These are phyloP conservation scores for Hartigia nigra DNA, from an alignment of 2,888 invertebrate genomes.

Conservation along the genomic window DNA sequence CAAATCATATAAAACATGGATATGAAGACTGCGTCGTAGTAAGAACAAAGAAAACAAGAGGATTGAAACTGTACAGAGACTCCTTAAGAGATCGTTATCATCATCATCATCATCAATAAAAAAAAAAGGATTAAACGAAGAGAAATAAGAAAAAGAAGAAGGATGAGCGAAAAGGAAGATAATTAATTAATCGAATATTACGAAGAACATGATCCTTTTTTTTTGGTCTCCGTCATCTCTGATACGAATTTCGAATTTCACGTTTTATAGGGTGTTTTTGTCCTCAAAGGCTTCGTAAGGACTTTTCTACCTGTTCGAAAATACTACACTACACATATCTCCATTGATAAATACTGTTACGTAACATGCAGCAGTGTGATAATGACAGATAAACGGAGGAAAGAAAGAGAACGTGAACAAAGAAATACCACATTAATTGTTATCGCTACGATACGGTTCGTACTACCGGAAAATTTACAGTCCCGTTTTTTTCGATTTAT, in stretches of 20 bases:
- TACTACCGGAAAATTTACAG: neutral
- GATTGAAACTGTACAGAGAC: conserved; percentile 24
- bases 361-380: neutral
- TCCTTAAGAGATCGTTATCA: conserved; percentile 12
- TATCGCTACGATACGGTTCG: neutral
- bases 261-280: conserved; percentile 10
- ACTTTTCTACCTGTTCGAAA: neutral
- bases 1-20: conserved; percentile 2
- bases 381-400: neutral
- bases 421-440: neutral
- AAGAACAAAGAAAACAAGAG: conserved; percentile 19
- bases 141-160: conserved; percentile 9
- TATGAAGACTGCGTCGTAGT: conserved; percentile 12
- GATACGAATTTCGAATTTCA: conserved; percentile 11
- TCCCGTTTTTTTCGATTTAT: neutral
- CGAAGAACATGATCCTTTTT: conserved; percentile 6
- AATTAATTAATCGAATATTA: conserved; percentile 1
- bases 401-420: neutral
- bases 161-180: conserved; percentile 6
- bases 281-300: conserved; percentile 25
- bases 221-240: conserved; percentile 4
- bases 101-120: neutral
- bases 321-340: neutral
- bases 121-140: conserved; percentile 11
- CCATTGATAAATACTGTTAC: neutral